Percentiles rank a stretch among this genome's conserved stretches.
Conservation (phyloP, 2,113 vertebrate species). For the Esox niger region DNA sequence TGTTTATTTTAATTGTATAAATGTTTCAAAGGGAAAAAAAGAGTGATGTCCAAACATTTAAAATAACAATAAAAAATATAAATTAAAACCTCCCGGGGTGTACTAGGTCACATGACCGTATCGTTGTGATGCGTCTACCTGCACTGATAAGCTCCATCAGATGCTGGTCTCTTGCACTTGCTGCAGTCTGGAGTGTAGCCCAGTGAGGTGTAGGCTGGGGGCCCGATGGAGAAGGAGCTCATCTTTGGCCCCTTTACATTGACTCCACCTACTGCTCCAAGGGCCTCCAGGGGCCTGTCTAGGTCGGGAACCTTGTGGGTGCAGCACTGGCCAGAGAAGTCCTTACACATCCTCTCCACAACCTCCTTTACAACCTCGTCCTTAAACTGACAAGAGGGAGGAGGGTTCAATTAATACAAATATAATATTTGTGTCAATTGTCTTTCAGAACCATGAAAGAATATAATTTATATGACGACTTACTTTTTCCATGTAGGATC, state of each 20-base stretch:
- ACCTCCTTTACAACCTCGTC: slow-evolving; percentile 94
- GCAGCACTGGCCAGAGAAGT: slow-evolving; percentile 86
- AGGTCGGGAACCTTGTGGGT: slow-evolving; percentile 68
- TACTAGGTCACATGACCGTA: too few relatives aligned
- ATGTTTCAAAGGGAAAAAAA: too few relatives aligned
- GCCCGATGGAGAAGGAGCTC: slow-evolving; percentile 53
- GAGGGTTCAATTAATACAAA: neutral
- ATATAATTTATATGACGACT: slow-evolving; percentile 34
- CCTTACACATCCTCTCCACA: slow-evolving; percentile 89
- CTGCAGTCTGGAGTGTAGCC: slow-evolving; percentile 85
- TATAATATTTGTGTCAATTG: neutral
- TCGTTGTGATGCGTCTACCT: slow-evolving; percentile 69
- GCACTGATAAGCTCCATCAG: slow-evolving; percentile 94
- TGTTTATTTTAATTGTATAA: too few relatives aligned
- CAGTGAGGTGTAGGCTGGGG: slow-evolving; percentile 54
- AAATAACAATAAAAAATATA: too few relatives aligned
- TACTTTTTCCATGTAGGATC: slow-evolving; percentile 90
- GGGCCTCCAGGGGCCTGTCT: slow-evolving; percentile 57
- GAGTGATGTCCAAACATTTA: too few relatives aligned
- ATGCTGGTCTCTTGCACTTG: slow-evolving; percentile 82
- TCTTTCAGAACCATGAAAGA: neutral
- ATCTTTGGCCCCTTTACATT: slow-evolving; percentile 44
- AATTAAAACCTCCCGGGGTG: too few relatives aligned
- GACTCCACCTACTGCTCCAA: slow-evolving; percentile 25
- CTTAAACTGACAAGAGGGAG: slow-evolving; percentile 79